Base-by-base conservation (phyloP, 2,888 invertebrate species). In the Isoperla grammatica region DNA sequence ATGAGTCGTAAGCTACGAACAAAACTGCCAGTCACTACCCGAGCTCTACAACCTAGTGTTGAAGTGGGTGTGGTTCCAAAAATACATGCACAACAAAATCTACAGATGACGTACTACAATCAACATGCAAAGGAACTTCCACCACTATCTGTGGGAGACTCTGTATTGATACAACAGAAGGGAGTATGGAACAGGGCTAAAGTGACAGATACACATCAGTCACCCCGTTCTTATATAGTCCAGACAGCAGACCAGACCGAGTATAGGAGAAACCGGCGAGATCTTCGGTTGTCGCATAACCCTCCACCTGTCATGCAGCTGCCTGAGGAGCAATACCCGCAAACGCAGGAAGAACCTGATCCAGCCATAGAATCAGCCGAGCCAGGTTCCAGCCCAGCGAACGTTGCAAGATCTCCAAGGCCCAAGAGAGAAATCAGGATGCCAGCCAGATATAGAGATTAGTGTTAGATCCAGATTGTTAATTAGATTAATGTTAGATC, bases 211-310 rank as follows among this genome's bases (percentile, higher is more conserved):
- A 22, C 9, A 17, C 50, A 50, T 19, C 15, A 29, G 35, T 13
- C 50, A 17, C 50, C 50, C 13, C n/a, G 50, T 6, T 50, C 50
- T 11, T 50, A 50, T 29, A 35, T 50, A 17, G 37, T 50, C 8
- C 2, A 23, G 19, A 23, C 50, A 3, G 50, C 13, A 35, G 6
- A 42, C 42, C 9, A 29, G 29, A 13, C 29, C n/a, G 13, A 19
- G 5, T 50, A 50, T 19, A 29, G 50, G 37, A 29, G 50, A n/a
- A 50, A 50, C 19, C 50, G 50, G 13, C 5, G 5, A n/a, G 50
- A 50, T 35, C 19, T 50, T 13, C 29, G 50, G 15, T 15, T 17
- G 29, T 35, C 29, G 3, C 13, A 42, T n/a, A 42, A n/a, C 13
- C 13, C 13, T n/a, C 42, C 42, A n/a, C 42, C 13, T n/a, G 42